phyloP scores from a whole-genome alignment of 1,140 invertebrate species.

The Drosophila varians region DNA sequence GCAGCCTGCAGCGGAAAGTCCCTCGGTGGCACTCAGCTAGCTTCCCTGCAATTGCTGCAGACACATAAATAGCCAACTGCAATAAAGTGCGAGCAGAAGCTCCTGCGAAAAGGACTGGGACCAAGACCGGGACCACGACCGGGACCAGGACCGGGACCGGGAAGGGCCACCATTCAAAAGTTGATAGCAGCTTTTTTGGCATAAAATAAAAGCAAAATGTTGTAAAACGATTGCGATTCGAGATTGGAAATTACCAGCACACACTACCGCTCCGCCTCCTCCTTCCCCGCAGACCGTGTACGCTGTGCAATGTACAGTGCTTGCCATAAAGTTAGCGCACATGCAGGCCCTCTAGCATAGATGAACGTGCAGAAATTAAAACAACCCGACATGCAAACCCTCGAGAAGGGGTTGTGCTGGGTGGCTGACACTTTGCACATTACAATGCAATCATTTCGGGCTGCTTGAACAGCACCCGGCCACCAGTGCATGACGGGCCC shows the following conservation, averaged over 20 bases:
- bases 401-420: slow-evolving; percentile 24
- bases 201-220: slow-evolving; percentile 82
- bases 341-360: slow-evolving; percentile 28
- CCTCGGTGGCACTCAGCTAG: slow-evolving; percentile 79
- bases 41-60: slow-evolving; percentile 82
- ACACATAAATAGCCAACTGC: slow-evolving; percentile 83
- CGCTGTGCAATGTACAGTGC: background rate
- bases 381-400: slow-evolving; percentile 65
- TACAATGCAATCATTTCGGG: slow-evolving; percentile 83
- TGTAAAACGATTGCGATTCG: slow-evolving; percentile 81
- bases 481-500: slow-evolving; percentile 60
- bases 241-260: slow-evolving; percentile 81
- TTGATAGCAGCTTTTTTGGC: slow-evolving; percentile 66
- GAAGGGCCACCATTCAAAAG: slow-evolving; percentile 47
- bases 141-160: background rate
- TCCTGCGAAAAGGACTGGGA: slow-evolving; percentile 4
- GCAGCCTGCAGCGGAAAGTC: slow-evolving; percentile 18
- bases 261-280: slow-evolving; percentile 16
- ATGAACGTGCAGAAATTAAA: slow-evolving; percentile 80
- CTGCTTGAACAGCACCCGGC: slow-evolving; percentile 67
- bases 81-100: slow-evolving; percentile 56
- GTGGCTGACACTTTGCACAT: slow-evolving; percentile 77
- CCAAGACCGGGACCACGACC: background rate
- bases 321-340: slow-evolving; percentile 9
- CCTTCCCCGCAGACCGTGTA: slow-evolving; percentile 16